phyloP scores from a whole-genome alignment of 2,888 invertebrate genomes.

The Hybos culiciformis region DNA sequence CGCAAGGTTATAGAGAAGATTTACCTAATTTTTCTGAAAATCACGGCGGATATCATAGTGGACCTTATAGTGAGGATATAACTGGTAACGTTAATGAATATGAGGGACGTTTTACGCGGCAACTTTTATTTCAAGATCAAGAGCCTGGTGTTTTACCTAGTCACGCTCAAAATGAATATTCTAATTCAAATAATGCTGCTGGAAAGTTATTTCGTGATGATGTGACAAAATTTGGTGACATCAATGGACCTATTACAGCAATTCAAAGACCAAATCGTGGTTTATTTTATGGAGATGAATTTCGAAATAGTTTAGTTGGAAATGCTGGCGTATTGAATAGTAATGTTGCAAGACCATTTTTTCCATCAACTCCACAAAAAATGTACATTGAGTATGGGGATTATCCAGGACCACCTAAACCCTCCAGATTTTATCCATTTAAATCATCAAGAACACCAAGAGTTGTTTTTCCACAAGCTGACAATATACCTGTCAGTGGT shows the following conservation, averaged over 20 bases:
- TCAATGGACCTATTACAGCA: constrained; percentile 35
- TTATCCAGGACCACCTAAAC: constrained; percentile 28
- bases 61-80: constrained; percentile 28
- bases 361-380: constrained; percentile 32
- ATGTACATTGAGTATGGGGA: constrained; percentile 29
- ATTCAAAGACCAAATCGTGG: constrained; percentile 29
- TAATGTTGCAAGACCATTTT: constrained; percentile 20
- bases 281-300: constrained; percentile 28
- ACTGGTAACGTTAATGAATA: constrained; percentile 8
- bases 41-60: constrained; percentile 21
- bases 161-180: constrained; percentile 29
- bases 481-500: constrained; percentile 29
- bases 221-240: constrained; percentile 35
- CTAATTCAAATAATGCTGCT: constrained; percentile 20
- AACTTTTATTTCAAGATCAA: constrained; percentile 26
- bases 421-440: constrained; percentile 28
- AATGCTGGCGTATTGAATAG: constrained; percentile 26
- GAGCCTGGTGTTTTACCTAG: constrained; percentile 18
- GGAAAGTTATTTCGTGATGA: constrained; percentile 32
- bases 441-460: constrained; percentile 34
- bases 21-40: constrained; percentile 28
- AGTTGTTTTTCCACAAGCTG: constrained; percentile 33
- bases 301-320: constrained; percentile 10
- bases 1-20: constrained; percentile 34
- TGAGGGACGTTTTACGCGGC: constrained; percentile 28